Percentiles rank a stretch among this genome's conserved stretches.
phyloP scores from a whole-genome alignment of 2,888 invertebrate genomes.

The Mamestra brassicae region DNA sequence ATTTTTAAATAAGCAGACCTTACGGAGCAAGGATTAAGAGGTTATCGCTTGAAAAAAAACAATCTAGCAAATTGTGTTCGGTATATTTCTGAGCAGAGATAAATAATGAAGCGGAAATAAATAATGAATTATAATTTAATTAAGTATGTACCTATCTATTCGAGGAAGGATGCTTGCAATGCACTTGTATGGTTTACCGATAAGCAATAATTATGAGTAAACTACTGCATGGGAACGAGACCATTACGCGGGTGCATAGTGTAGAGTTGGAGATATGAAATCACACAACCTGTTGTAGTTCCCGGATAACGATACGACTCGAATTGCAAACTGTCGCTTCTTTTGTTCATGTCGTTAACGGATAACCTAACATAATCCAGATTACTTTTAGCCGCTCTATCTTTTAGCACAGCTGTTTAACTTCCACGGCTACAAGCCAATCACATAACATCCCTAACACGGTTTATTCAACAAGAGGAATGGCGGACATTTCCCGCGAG shows the following conservation, averaged over 20 bases:
- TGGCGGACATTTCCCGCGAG: constrained; percentile 15
- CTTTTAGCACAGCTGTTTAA: background rate
- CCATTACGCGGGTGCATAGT: background rate
- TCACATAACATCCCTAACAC: background rate
- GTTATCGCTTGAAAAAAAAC: constrained; percentile 55
- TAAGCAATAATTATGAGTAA: constrained; percentile 11
- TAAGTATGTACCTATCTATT: background rate
- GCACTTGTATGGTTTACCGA: background rate
- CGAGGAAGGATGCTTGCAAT: background rate
- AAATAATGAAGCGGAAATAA: background rate
- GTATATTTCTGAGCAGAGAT: constrained; percentile 2
- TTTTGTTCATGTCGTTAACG: background rate
- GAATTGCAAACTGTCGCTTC: background rate
- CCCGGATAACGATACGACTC: background rate
- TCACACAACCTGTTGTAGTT: too few species aligned
- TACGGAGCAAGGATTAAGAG: constrained; percentile 31
- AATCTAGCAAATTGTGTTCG: constrained; percentile 25
- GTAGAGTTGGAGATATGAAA: background rate
- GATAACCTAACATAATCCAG: background rate
- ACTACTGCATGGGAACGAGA: background rate
- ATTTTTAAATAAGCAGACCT: constrained; percentile 51
- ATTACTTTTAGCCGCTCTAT: background rate
- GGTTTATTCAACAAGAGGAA: constrained; percentile 27
- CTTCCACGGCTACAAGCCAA: background rate
- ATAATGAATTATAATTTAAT: background rate